Percentiles rank a stretch among this genome's conserved stretches.
phyloP scores from a whole-genome alignment of 2,888 invertebrate genomes.

The Pterobdella sp. region DNA sequence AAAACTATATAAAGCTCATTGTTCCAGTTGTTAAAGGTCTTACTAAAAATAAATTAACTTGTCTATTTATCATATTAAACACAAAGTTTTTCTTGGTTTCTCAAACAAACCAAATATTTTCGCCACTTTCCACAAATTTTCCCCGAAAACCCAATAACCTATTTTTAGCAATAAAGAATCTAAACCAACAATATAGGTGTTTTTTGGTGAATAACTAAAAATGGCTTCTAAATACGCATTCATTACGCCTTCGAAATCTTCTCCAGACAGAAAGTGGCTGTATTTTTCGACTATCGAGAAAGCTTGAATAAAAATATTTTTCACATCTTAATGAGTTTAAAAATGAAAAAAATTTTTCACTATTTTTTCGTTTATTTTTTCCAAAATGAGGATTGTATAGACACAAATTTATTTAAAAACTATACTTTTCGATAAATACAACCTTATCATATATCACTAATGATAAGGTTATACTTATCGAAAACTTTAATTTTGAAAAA shows the following conservation, averaged over 20 bases:
- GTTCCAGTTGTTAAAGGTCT: too few relatives aligned
- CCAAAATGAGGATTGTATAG: background rate
- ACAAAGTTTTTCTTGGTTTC: background rate
- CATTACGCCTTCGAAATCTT: conserved; percentile 20
- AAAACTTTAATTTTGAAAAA: too few relatives aligned
- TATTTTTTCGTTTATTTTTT: too few relatives aligned
- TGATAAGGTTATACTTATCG: too few relatives aligned
- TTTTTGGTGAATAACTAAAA: background rate
- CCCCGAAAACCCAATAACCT: background rate
- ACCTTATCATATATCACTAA: too few relatives aligned
- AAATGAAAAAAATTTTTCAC: background rate
- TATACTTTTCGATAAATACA: too few relatives aligned
- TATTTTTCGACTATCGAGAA: conserved; percentile 9
- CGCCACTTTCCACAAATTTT: background rate
- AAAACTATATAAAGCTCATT: too few relatives aligned
- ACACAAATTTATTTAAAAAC: too few relatives aligned
- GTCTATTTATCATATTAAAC: background rate
- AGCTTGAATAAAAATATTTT: conserved; percentile 18
- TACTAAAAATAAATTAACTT: too few relatives aligned
- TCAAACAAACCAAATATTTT: background rate
- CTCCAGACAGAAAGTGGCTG: background rate
- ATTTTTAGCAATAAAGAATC: background rate
- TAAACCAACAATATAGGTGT: background rate
- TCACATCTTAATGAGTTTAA: background rate
- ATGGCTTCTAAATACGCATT: conserved; percentile 29